phyloP scores from a whole-genome alignment of 1,140 invertebrate species.

The Tachypleus tridentatus region DNA sequence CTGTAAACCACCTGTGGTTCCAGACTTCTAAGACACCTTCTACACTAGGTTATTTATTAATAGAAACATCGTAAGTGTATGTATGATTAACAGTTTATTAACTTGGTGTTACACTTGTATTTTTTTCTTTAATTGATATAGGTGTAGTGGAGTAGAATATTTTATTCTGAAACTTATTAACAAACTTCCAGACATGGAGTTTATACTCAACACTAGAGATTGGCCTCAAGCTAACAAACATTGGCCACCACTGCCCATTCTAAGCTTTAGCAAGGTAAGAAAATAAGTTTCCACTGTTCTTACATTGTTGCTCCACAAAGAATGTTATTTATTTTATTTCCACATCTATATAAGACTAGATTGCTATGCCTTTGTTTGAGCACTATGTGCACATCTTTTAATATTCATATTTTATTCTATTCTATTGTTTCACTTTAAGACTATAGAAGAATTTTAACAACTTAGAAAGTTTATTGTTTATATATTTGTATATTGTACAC shows the following conservation, averaged over 20 bases:
- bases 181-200: constrained; percentile 65
- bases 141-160: constrained; percentile 84
- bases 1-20: too few species aligned
- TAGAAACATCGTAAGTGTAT: constrained; percentile 1
- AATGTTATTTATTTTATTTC: constrained; percentile 24
- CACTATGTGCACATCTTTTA: too few species aligned
- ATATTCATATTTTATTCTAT: too few species aligned
- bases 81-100: not conserved
- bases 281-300: not conserved
- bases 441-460: too few species aligned
- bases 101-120: not conserved
- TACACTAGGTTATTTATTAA: too few species aligned
- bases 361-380: not conserved
- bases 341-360: not conserved
- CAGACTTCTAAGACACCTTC: too few species aligned
- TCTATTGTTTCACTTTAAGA: too few species aligned
- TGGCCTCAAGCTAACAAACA: constrained; percentile 72
- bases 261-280: constrained; percentile 85
- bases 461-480: too few species aligned
- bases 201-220: constrained; percentile 80
- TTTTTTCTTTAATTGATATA: constrained; percentile 14
- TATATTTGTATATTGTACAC: too few species aligned
- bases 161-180: constrained; percentile 53
- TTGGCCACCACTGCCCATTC: constrained; percentile 56
- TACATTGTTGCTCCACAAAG: too few species aligned